Evolutionary conservation across 2,113 vertebrate species (phyloP), one percentile per base, ranked within the genome.

Genomic region (Mus spicilegus): DNA sequence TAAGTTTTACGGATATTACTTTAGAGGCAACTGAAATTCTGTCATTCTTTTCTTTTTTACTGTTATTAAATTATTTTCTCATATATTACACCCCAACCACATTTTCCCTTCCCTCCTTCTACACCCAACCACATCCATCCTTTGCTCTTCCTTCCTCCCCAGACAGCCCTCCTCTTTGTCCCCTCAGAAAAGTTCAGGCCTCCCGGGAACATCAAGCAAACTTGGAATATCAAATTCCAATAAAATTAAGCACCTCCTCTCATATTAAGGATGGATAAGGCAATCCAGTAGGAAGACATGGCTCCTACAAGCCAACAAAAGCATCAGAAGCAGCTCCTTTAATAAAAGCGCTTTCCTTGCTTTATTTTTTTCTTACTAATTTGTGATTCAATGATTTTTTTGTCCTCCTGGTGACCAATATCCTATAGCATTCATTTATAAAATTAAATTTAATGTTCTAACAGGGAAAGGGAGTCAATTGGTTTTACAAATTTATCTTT

Each of bases 1-100:
- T 85, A 28, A 28, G 61, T 61, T 46, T 78, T 69, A 58, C 73
- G 17, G 46, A 75, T 42, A 26, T 70, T 28, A 22, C 58, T 85
- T 77, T 94, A 28, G 81, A 87, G 84, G n/a, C 3, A 84, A 88
- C 2, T 81, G 49, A 82, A 94, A 93, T 87, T 93, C 28, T 94
- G 30, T 72, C 36, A 81, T 58, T 39, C 28, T 76, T 17, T 30
- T 49, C 4, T 10, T 75, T 70, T n/a, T n/a, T 70, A 42, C n/a
- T 73, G 8, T n/a, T 72, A n/a, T 26, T 75, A 75, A 70, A 10
- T n/a, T 72, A 72, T 72, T 72, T 8, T 72, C 33, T 73, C 36
- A 39, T 4, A 22, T n/a, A 49, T 46, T 14, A 28, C 39, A 46
- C 14, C 24, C 5, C 42, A 28, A 46, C 24, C n/a, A 7, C 42